Percentiles rank a stretch among this genome's conserved stretches.
phyloP scores from a whole-genome alignment of 1,140 invertebrate species.

The Brachionus asplanchnoidis region DNA sequence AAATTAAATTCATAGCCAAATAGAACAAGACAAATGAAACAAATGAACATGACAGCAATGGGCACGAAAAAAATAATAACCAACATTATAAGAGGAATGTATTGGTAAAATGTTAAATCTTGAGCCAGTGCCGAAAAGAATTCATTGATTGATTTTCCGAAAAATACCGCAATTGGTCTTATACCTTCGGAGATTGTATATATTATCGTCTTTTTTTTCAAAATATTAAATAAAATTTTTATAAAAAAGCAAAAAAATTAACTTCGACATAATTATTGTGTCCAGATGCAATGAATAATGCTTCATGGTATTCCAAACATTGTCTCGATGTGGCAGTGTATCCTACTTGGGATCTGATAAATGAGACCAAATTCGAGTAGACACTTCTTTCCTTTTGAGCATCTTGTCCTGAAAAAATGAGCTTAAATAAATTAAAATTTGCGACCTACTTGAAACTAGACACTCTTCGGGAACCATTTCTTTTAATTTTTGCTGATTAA shows the following conservation, averaged over 20 bases:
- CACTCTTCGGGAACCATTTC: slow-evolving; percentile 26
- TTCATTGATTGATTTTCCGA: slow-evolving; percentile 29
- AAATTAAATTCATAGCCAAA: slow-evolving; percentile 39
- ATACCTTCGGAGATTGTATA: slow-evolving; percentile 28
- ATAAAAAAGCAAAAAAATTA: not conserved
- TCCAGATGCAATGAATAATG: slow-evolving; percentile 8
- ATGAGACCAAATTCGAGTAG: not conserved
- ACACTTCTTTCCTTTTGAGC: not conserved
- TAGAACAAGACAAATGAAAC: slow-evolving; percentile 6
- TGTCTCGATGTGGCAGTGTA: slow-evolving; percentile 19
- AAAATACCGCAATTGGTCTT: not conserved
- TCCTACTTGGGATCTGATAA: not conserved
- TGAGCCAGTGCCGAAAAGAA: slow-evolving; percentile 30
- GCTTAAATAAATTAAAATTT: not conserved
- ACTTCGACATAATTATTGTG: slow-evolving; percentile 37
- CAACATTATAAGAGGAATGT: slow-evolving; percentile 3
- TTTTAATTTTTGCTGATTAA: slow-evolving; percentile 34
- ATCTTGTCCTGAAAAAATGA: not conserved
- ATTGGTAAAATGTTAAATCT: slow-evolving; percentile 24
- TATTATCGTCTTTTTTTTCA: not conserved
- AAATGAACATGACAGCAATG: not conserved
- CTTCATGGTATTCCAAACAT: slow-evolving; percentile 38
- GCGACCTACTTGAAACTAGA: not conserved
- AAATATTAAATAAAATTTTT: not conserved
- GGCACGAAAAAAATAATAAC: not conserved